Conservation (phyloP, 1,140 invertebrate genomes). For the Caenorhabditis tropicalis region DNA sequence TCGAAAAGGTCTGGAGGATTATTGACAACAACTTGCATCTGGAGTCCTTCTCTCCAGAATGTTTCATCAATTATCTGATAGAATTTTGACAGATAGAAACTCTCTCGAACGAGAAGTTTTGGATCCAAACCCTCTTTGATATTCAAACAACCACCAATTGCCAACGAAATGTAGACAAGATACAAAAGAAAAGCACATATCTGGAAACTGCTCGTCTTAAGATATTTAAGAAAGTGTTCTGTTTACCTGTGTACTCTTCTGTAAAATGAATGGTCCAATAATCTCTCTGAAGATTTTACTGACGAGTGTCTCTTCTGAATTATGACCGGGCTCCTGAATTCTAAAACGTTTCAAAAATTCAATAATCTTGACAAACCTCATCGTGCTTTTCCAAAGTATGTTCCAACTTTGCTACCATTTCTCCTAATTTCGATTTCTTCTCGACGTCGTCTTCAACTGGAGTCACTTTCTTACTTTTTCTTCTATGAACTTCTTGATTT, state of each 20-base stretch:
- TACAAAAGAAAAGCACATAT: conserved; percentile 82
- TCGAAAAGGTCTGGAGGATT: conserved; percentile 69
- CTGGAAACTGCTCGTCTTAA: conserved; percentile 49
- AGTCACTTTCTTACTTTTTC: conserved; percentile 1
- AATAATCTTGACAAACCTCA: neutral
- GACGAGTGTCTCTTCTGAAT: conserved; percentile 68
- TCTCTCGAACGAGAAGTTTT: conserved; percentile 60
- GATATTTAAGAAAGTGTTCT: neutral
- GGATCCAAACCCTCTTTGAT: conserved; percentile 77
- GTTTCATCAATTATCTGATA: conserved; percentile 74
- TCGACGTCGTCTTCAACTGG: neutral
- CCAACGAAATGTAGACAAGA: conserved; percentile 82
- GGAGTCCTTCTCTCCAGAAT: conserved; percentile 72
- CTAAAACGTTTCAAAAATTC: neutral
- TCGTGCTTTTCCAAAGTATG: conserved; percentile 41
- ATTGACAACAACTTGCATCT: conserved; percentile 72
- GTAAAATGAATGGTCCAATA: conserved; percentile 82
- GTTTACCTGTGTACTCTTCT: conserved; percentile 79
- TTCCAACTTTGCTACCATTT: conserved; percentile 49
- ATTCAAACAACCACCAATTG: conserved; percentile 85
- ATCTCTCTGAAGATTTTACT: conserved; percentile 82
- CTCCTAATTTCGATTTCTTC: conserved; percentile 48
- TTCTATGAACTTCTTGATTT: neutral
- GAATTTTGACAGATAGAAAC: conserved; percentile 70
- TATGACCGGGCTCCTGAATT: conserved; percentile 53